Evolutionary conservation across 2,113 vertebrate genomes (phyloP), one percentile per base, ranked within the genome.

Genomic region (Chamaetylas fuelleborni): DNA sequence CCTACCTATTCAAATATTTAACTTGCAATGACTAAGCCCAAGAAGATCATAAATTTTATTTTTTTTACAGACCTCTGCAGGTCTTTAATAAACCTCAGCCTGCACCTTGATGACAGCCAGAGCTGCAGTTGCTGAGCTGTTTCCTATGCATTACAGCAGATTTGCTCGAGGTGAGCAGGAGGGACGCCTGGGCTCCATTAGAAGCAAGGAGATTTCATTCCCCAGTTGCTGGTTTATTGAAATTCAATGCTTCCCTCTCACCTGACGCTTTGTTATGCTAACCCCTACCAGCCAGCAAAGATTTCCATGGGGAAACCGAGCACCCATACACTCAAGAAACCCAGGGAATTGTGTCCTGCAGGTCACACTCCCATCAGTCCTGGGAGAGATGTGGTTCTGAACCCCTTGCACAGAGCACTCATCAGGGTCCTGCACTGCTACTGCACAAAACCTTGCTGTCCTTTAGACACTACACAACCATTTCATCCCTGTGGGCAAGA

Each of bases 1-100:
- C 74, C 29, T 73, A 93, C 82, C 90, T 86, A 94, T 67, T 96
- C 85, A 91, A 95, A 90, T 90, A 95, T 95, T 95, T 95, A 84
- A 74, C 72, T 96, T 93, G 60, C 40, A 92, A 92, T 58, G 47
- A 92, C 73, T 93, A 88, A 92, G 60, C 79, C 51, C 64, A 56
- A 83, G 62, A 80, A 77, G 82, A 81, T 66, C 15, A 50, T 88
- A 70, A 48, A 4, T 77, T 58, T 62, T 80, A 25, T 24, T 48
- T 86, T 83, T 85, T 90, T 60, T 19, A 87, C 66, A 86, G 58
- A 93, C 81, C 90, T 95, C 81, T 94, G 85, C 70, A 93, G 74
- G 87, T 91, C 95, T 94, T 95, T 83, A 94, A 93, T 81, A 95
- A 94, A 77, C 14, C 66, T 77, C 90, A 91, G 71, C 58, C 58